Conservation (phyloP, 2,113 vertebrate species). For the Clinocottus analis region DNA sequence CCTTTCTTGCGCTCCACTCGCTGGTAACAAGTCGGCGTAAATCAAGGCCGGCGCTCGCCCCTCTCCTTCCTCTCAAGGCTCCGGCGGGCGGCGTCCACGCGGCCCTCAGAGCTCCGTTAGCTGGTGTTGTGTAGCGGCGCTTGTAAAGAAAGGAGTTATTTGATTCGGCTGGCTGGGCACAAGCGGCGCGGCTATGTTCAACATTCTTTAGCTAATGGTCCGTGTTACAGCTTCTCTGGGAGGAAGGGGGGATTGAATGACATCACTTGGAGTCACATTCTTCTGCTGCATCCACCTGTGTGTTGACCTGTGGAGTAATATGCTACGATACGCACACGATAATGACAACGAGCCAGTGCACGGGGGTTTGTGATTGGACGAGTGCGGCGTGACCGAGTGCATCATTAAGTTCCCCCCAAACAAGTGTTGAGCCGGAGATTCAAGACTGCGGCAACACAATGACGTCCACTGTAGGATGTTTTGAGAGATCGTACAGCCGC, state of each 20-base stretch:
- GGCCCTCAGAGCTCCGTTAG: conserved; percentile 57
- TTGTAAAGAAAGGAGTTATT: conserved; percentile 73
- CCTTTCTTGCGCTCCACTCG: conserved; percentile 51
- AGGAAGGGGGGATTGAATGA: conserved; percentile 45
- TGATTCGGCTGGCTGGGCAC: conserved; percentile 70
- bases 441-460: background rate
- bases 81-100: conserved; percentile 53
- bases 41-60: conserved; percentile 62
- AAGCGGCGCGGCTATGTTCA: conserved; percentile 65
- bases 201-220: conserved; percentile 76
- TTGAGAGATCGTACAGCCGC: too few relatives aligned
- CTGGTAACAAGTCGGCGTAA: conserved; percentile 67
- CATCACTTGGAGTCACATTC: conserved; percentile 43
- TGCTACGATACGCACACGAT: conserved; percentile 12
- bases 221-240: conserved; percentile 65
- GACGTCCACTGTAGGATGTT: too few relatives aligned
- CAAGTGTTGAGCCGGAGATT: background rate
- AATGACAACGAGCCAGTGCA: background rate
- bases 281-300: conserved; percentile 56
- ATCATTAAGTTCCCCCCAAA: conserved; percentile 7
- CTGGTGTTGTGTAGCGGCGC: conserved; percentile 59
- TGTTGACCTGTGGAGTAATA: conserved; percentile 60
- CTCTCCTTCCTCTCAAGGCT: conserved; percentile 43
- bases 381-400: background rate
- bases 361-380: conserved; percentile 1